Evolutionary conservation across 2,797 vertebrate species (phyloP).

Genomic region (Sebastes kiyomatsui): DNA sequence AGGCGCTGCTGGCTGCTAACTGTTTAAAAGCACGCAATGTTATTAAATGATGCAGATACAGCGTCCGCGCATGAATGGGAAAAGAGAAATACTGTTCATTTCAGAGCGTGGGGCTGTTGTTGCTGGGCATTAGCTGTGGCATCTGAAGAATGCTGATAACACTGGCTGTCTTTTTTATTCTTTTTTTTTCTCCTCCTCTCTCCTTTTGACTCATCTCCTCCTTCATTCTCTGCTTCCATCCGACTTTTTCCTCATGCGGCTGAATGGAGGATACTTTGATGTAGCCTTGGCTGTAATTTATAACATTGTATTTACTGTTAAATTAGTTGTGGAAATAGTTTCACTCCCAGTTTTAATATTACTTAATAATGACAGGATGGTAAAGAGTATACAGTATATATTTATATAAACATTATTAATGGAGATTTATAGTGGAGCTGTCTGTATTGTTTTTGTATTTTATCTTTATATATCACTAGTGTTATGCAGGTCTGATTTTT

Average conservation of each 20-base stretch:
- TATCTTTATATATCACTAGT: not conserved
- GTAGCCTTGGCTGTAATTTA: not conserved
- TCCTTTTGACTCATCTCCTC: slow-evolving; percentile 55
- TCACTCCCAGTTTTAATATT: not conserved
- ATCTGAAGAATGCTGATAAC: slow-evolving; percentile 90
- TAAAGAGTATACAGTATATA: not conserved
- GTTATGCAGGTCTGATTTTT: not conserved
- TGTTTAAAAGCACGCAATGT: slow-evolving; percentile 94
- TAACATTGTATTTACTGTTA: not conserved
- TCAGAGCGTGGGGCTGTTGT: slow-evolving; percentile 90
- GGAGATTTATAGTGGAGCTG: not conserved
- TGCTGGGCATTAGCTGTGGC: slow-evolving; percentile 89
- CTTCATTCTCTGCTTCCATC: slow-evolving; percentile 36
- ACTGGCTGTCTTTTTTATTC: slow-evolving; percentile 54
- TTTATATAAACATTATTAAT: not conserved
- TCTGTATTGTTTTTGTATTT: not conserved
- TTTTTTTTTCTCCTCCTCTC: slow-evolving; percentile 27
- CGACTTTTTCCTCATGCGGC: not conserved
- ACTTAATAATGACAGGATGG: not conserved
- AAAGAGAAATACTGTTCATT: slow-evolving; percentile 99
- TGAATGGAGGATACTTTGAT: slow-evolving; percentile 19
- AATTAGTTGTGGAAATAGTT: not conserved
- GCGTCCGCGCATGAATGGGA: slow-evolving; percentile 88
- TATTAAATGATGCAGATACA: slow-evolving; percentile 94
- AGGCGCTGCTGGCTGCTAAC: slow-evolving; percentile 80